Evolutionary conservation across 1,140 invertebrate species (phyloP).

Genomic region (Popillia japonica): DNA sequence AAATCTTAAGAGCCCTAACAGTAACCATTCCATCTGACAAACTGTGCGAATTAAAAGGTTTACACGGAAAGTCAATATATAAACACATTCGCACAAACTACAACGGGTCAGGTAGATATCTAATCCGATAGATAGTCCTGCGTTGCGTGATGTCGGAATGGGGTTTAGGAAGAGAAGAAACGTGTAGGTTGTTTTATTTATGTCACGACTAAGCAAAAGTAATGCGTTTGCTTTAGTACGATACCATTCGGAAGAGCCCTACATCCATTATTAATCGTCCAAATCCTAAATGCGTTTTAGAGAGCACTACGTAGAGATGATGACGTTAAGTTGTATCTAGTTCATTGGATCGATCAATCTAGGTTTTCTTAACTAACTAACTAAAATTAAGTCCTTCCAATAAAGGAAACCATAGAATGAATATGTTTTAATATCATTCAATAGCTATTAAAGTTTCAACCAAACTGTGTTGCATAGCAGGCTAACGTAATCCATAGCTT

Average conservation of each 20-base stretch:
- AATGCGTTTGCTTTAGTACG: not conserved
- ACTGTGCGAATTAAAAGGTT: not conserved
- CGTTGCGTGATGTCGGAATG: not conserved
- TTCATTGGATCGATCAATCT: too few relatives aligned
- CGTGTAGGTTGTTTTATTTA: not conserved
- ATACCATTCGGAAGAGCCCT: too few relatives aligned
- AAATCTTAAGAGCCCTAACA: not conserved
- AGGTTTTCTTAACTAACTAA: too few relatives aligned
- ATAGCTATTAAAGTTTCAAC: too few relatives aligned
- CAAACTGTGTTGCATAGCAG: too few relatives aligned
- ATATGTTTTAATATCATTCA: too few relatives aligned
- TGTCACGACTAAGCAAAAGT: not conserved
- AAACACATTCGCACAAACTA: conserved; percentile 10
- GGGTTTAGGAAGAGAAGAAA: not conserved
- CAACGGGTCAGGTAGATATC: not conserved
- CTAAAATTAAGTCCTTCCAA: too few relatives aligned
- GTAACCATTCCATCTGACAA: not conserved
- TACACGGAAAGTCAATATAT: conserved; percentile 8
- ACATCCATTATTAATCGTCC: too few relatives aligned
- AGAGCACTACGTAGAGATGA: too few relatives aligned
- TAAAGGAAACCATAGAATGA: too few relatives aligned
- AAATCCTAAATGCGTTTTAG: too few relatives aligned
- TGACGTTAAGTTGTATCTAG: too few relatives aligned
- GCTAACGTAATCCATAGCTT: not conserved
- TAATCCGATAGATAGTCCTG: not conserved